phyloP scores from a whole-genome alignment of 2,888 invertebrate genomes.

The Pandemis heparana region DNA sequence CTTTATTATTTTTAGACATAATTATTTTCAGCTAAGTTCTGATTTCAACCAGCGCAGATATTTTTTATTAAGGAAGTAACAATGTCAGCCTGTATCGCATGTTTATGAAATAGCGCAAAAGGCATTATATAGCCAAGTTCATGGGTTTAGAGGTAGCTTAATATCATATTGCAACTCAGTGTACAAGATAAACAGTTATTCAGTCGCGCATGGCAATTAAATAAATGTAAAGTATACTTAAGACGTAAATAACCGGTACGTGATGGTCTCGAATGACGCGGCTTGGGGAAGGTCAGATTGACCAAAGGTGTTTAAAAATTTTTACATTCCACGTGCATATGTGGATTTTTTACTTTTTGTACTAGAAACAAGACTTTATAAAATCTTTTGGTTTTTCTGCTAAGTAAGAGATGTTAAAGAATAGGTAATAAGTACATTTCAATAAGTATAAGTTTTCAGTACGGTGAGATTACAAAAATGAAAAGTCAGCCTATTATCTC shows the following conservation, averaged over 20 bases:
- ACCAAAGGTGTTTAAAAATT: neutral
- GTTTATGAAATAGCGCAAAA: too few relatives aligned
- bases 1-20: too few relatives aligned
- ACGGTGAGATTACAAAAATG: too few relatives aligned
- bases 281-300: conserved; percentile 10
- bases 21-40: too few relatives aligned
- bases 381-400: neutral
- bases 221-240: neutral
- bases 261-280: conserved; percentile 4
- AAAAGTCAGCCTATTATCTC: too few relatives aligned
- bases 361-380: neutral
- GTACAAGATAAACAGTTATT: neutral
- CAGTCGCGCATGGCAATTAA: neutral
- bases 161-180: neutral
- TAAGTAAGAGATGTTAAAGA: too few relatives aligned
- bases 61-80: too few relatives aligned
- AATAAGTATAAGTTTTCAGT: too few relatives aligned
- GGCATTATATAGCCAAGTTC: neutral
- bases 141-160: neutral
- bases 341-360: neutral
- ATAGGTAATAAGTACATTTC: too few relatives aligned
- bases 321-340: neutral
- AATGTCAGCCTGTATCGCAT: too few relatives aligned
- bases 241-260: conserved; percentile 2
- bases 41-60: too few relatives aligned